These are phyloP conservation scores for Apeltes quadracus DNA, from an alignment of 2,113 vertebrate species.

Conservation along the genomic window DNA sequence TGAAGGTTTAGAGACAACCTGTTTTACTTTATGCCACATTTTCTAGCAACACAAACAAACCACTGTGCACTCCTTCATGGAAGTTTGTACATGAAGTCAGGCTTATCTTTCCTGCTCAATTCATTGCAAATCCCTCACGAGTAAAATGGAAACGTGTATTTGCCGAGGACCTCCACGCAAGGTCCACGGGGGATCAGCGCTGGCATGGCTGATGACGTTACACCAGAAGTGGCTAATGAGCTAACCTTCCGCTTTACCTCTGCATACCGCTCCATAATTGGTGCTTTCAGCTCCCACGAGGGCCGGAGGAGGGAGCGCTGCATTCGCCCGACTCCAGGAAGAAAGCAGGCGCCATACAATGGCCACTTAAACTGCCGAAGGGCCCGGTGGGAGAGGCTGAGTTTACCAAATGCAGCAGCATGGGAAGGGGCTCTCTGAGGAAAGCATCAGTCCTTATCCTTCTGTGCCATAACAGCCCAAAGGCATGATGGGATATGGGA, in stretches of 20 bases:
- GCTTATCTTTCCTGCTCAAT: conserved; percentile 8
- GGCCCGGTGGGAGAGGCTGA: conserved; percentile 21
- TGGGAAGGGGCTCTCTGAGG: background rate
- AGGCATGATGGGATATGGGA: conserved; percentile 24
- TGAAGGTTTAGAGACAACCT: too few species aligned
- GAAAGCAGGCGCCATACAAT: background rate
- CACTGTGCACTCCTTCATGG: background rate
- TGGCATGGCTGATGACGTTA: conserved; percentile 37
- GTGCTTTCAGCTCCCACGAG: conserved; percentile 23
- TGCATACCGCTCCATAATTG: conserved; percentile 36
- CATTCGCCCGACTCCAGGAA: conserved; percentile 26
- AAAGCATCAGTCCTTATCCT: conserved; percentile 1
- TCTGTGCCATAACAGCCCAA: background rate
- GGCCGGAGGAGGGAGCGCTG: background rate
- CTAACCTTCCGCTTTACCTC: conserved; percentile 49
- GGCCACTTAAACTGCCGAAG: conserved; percentile 5
- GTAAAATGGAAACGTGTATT: conserved; percentile 37
- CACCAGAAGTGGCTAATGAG: conserved; percentile 54
- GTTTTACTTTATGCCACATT: too few species aligned
- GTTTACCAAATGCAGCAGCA: conserved; percentile 4
- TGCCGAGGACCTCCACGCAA: background rate
- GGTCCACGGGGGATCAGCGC: conserved; percentile 18
- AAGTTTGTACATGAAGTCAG: background rate
- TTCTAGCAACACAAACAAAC: too few species aligned
- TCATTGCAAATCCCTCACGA: conserved; percentile 15